Conservation (phyloP, 2,113 vertebrate genomes). For the Mirza zaza region DNA sequence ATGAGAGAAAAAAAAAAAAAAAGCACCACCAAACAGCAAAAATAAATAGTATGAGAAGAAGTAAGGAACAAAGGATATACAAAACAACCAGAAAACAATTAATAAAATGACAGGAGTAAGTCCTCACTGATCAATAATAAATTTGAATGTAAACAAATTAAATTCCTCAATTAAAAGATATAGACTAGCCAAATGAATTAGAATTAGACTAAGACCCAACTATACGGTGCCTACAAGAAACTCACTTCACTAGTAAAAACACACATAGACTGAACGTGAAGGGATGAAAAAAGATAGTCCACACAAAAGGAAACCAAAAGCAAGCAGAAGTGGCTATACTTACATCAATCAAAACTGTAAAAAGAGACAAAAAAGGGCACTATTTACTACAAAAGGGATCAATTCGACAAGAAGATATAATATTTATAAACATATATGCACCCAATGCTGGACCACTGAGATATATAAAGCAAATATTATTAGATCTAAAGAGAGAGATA, state of each 20-base stretch:
- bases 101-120: background rate
- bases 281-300: background rate
- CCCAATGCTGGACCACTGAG: background rate
- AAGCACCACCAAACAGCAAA: background rate
- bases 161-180: background rate
- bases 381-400: background rate
- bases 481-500: background rate
- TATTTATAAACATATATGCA: background rate
- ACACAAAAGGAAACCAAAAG: background rate
- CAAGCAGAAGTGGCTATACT: background rate
- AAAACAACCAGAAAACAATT: background rate
- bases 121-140: background rate
- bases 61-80: background rate
- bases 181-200: background rate
- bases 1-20: background rate
- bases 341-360: background rate
- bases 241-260: background rate
- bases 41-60: background rate
- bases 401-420: background rate
- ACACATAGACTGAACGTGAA: background rate
- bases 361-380: background rate
- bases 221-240: background rate
- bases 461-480: background rate
- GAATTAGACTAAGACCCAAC: background rate
- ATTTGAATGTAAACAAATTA: background rate